phyloP scores from a whole-genome alignment of 1,140 invertebrate genomes.

The Andrena cerasifolii region DNA sequence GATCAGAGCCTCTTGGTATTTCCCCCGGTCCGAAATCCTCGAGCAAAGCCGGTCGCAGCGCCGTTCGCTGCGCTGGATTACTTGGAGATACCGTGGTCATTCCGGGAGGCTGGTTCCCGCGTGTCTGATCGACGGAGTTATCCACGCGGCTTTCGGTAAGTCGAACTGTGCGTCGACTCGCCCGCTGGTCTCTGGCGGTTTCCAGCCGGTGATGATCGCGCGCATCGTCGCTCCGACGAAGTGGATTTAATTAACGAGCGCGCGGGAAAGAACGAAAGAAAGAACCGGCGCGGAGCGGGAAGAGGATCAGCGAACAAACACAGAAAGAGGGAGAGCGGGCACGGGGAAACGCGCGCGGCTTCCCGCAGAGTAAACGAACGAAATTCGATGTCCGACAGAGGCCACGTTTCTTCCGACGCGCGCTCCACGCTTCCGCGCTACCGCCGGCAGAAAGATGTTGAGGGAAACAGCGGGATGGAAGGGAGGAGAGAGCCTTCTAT shows the following conservation, averaged over 20 bases:
- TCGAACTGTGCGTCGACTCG: neutral
- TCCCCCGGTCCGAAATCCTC: conserved; percentile 15
- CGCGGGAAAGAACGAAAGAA: neutral
- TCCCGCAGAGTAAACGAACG: conserved; percentile 45
- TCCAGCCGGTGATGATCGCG: neutral
- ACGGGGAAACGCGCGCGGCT: conserved; percentile 2
- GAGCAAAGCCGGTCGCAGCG: neutral
- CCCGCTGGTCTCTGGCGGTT: neutral
- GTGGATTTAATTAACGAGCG: conserved; percentile 41
- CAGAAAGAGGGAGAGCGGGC: neutral
- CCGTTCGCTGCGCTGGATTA: conserved; percentile 38
- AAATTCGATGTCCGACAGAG: conserved; percentile 46
- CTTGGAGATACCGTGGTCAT: conserved; percentile 10
- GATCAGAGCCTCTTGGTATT: conserved; percentile 25
- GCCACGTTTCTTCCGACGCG: conserved; percentile 34
- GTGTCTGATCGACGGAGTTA: conserved; percentile 41
- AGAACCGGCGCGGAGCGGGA: neutral
- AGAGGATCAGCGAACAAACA: neutral
- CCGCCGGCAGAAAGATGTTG: neutral
- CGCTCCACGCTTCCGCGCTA: conserved; percentile 7
- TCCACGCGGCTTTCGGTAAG: conserved; percentile 18
- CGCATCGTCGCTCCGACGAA: neutral
- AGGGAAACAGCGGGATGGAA: neutral
- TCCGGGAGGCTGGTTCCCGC: neutral
- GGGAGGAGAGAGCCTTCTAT: neutral